These are phyloP conservation scores for Plodia interpunctella DNA, from an alignment of 1,140 invertebrate species.

Conservation along the genomic window DNA sequence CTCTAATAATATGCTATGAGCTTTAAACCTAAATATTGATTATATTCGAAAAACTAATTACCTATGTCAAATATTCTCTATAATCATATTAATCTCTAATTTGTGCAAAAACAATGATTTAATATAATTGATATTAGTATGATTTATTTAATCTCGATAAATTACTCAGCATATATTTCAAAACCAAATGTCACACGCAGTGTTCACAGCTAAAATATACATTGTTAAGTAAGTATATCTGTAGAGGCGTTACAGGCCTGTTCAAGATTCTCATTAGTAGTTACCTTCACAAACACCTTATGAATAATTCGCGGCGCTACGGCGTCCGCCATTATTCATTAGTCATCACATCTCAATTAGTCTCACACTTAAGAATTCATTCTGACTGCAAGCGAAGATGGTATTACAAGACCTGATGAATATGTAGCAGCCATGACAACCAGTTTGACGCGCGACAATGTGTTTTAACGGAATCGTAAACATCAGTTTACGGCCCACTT, in stretches of 20 bases:
- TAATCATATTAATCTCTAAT: no score
- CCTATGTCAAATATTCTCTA: no score
- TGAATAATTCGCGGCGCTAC: background rate
- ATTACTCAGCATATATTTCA: no score
- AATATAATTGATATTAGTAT: no score
- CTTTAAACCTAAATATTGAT: no score
- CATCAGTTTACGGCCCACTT: slow-evolving; percentile 30
- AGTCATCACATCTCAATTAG: slow-evolving; percentile 4
- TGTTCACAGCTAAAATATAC: no score
- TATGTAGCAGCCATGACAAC: slow-evolving; percentile 26
- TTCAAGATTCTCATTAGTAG: background rate
- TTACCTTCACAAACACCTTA: slow-evolving; percentile 2
- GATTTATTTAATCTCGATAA: no score
- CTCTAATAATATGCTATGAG: no score
- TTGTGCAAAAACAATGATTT: no score
- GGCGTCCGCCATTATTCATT: background rate
- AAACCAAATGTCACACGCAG: no score
- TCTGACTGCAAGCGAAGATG: background rate
- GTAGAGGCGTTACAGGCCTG: background rate
- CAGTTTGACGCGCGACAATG: slow-evolving; percentile 27
- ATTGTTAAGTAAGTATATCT: no score
- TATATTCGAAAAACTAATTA: no score
- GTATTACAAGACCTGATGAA: slow-evolving; percentile 7
- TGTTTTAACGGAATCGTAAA: slow-evolving; percentile 37
- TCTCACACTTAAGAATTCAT: slow-evolving; percentile 1